Evolutionary conservation across 2,888 invertebrate species (phyloP).

Genomic region (Polyploca ridens): DNA sequence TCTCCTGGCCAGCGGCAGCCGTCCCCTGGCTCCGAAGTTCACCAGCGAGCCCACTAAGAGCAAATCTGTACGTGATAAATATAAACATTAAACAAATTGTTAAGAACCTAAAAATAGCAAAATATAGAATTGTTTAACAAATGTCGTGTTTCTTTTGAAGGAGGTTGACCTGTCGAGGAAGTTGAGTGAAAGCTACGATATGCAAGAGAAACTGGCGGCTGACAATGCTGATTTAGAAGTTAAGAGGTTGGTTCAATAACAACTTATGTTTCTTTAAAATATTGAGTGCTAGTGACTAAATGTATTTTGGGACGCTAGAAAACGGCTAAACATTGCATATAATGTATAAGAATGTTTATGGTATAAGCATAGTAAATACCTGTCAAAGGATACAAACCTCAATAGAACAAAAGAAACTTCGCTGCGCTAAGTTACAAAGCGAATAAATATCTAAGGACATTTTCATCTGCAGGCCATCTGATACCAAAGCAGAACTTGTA

Average conservation of each 20-base stretch:
- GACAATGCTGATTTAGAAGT: conserved; percentile 88
- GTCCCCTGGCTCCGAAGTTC: conserved; percentile 26
- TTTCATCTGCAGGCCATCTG: too few species aligned
- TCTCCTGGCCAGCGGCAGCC: conserved; percentile 43
- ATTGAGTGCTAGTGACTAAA: too few species aligned
- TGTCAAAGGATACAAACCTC: too few species aligned
- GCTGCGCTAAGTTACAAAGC: too few species aligned
- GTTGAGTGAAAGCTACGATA: conserved; percentile 86
- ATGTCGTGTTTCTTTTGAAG: conserved; percentile 54
- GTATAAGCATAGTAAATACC: too few species aligned
- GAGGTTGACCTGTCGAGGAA: conserved; percentile 81
- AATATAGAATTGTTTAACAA: conserved; percentile 39
- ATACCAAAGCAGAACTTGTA: too few species aligned
- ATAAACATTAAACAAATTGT: conserved; percentile 20
- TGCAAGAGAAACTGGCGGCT: conserved; percentile 87
- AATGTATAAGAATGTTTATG: too few species aligned
- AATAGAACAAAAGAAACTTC: too few species aligned
- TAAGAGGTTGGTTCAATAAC: conserved; percentile 80
- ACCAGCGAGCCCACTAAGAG: conserved; percentile 48
- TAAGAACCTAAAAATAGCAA: conserved; percentile 32
- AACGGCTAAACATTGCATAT: too few species aligned
- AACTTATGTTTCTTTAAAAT: background rate
- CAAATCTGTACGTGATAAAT: conserved; percentile 70
- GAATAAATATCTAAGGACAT: too few species aligned
- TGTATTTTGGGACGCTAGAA: too few species aligned